Evolutionary conservation across 2,888 invertebrate genomes (phyloP).

Genomic region (Cerastoderma edule): DNA sequence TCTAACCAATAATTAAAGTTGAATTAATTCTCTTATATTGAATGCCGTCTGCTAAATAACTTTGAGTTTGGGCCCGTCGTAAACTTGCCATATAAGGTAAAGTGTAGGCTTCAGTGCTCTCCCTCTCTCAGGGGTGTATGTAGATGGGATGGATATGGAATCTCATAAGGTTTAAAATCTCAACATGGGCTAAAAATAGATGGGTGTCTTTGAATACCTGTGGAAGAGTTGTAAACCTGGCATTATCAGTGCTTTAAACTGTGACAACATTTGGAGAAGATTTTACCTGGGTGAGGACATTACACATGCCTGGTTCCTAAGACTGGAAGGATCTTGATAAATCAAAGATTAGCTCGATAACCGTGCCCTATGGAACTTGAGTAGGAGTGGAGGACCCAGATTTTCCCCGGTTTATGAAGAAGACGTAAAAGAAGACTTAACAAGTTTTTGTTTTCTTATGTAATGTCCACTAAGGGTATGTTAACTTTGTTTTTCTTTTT

Average conservation of each 20-base stretch:
- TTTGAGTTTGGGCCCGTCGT: too few species aligned
- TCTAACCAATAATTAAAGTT: too few species aligned
- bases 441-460: too few species aligned
- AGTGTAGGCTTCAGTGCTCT: constrained; percentile 28
- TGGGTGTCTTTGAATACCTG: constrained; percentile 27
- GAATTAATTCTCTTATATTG: neutral
- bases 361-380: constrained; percentile 6
- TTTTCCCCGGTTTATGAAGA: neutral
- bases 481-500: too few species aligned
- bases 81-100: constrained; percentile 11
- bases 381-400: neutral
- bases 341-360: constrained; percentile 16
- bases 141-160: constrained; percentile 32
- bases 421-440: too few species aligned
- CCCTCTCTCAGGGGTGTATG: constrained; percentile 26
- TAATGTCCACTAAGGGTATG: too few species aligned
- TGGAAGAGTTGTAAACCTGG: constrained; percentile 24
- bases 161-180: constrained; percentile 18
- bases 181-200: constrained; percentile 16
- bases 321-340: constrained; percentile 7
- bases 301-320: constrained; percentile 6
- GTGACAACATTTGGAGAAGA: constrained; percentile 35
- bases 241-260: constrained; percentile 29
- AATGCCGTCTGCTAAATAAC: neutral
- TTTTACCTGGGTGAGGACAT: constrained; percentile 14